Evolutionary conservation across 2,888 invertebrate genomes (phyloP).

Genomic region (Ormyrus thymus): DNA sequence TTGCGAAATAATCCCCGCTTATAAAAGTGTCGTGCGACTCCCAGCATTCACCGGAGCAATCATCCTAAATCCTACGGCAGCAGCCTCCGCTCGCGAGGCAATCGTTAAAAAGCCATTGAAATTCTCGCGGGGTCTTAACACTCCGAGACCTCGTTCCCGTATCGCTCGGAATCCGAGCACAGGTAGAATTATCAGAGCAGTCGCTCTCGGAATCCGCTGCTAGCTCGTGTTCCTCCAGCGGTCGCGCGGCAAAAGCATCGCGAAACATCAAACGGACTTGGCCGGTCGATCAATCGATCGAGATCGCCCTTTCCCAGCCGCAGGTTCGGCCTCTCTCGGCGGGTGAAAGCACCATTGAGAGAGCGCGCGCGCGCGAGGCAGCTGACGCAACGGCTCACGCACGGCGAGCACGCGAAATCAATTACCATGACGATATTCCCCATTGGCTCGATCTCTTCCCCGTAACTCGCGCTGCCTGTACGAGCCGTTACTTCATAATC

Average conservation of each 20-base stretch:
- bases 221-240: background rate
- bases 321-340: conserved; percentile 18
- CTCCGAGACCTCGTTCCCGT: conserved; percentile 8
- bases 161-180: background rate
- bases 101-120: no score
- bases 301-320: conserved; percentile 10
- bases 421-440: conserved; percentile 58
- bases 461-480: background rate
- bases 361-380: background rate
- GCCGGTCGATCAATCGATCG: conserved; percentile 29
- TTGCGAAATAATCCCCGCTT: background rate
- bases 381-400: conserved; percentile 40
- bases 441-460: conserved; percentile 47
- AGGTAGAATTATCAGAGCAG: conserved; percentile 21
- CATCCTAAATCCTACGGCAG: no score
- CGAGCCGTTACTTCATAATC: conserved; percentile 31
- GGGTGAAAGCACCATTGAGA: conserved; percentile 32
- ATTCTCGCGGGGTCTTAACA: background rate
- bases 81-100: no score
- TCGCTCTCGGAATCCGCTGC: background rate
- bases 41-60: no score
- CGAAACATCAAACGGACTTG: conserved; percentile 40
- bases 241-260: conserved; percentile 14
- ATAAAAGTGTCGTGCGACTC: background rate
- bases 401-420: conserved; percentile 56